Base-by-base conservation (phyloP, 2,888 invertebrate genomes). In the Lochmaea capreae region DNA sequence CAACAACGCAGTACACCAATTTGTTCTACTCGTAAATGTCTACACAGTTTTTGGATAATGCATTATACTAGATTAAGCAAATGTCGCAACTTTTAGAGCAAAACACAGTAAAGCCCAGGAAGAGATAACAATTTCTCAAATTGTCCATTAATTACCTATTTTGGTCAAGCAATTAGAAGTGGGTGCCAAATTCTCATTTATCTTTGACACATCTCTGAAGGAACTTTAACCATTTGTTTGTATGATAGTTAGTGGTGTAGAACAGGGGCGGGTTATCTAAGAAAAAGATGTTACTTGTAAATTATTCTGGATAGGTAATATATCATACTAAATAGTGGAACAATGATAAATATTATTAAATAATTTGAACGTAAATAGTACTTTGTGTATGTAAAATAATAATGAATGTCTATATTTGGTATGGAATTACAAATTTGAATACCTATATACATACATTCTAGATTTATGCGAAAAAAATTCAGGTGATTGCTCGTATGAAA, bases 111-210 rank as follows among this genome's bases (percentile, higher is more conserved):
- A 59, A 59, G 59, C 59, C 33, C 26, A 59, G 59, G 8, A 12
- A 59, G 59, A 67, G 67, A 67, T 67, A 67, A 33, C 52, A 67
- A 67, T 67, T 67, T 67, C 52, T 67, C 67, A 67, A 52, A 67
- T 57, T 42, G 57, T 26, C 57, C 67, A 67, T 67, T 67, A 67
- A 67, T 67, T 67, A 67, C 18, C 52, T 26, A 67, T 42, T 67
- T 18, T 42, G 57, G 67, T 58, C 39, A 54, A 52, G 33, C 67
- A 57, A 67, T 67, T 67, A 67, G 18, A 67, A 67, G 14, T 58
- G 57, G 14, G 59, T 5, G 33, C 65, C 14, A 33, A 65, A 49
- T 18, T 16, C 49, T 52, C n/a, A 49, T 65, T 65, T 65, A 65
- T 65, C 65, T 65, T 26, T 22, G 16, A 33, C 14, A 11, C 43